phyloP scores from a whole-genome alignment of 1,140 invertebrate genomes.

The Parasteatoda tepidariorum region DNA sequence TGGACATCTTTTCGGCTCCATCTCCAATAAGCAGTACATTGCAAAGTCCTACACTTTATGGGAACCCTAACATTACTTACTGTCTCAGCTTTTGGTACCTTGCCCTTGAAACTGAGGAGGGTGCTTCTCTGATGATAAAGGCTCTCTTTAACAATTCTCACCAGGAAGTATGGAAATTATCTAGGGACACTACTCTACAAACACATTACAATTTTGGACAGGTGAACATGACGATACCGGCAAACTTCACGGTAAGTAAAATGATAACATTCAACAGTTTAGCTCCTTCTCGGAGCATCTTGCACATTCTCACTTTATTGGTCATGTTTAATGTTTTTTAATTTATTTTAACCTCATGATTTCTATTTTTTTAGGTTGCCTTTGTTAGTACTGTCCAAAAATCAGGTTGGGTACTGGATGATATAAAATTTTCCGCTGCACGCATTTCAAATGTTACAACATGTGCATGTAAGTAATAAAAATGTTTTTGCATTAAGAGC shows the following conservation, averaged over 20 bases:
- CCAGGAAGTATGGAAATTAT: slow-evolving; percentile 41
- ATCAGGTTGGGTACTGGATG: slow-evolving; percentile 56
- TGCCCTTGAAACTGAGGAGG: slow-evolving; percentile 47
- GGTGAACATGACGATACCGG: slow-evolving; percentile 15
- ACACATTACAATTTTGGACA: slow-evolving; percentile 47
- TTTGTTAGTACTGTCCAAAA: slow-evolving; percentile 53
- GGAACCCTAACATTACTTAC: slow-evolving; percentile 43
- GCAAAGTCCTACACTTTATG: slow-evolving; percentile 20
- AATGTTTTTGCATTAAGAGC: too few species aligned
- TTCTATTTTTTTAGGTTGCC: slow-evolving; percentile 19
- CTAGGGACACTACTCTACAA: not conserved
- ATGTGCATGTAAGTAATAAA: slow-evolving; percentile 50
- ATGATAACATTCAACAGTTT: not conserved
- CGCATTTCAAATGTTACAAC: slow-evolving; percentile 37
- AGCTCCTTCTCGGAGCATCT: too few species aligned
- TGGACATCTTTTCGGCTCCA: slow-evolving; percentile 48
- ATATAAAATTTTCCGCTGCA: slow-evolving; percentile 39
- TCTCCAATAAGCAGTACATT: slow-evolving; percentile 19
- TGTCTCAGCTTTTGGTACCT: slow-evolving; percentile 56
- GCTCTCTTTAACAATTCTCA: slow-evolving; percentile 30
- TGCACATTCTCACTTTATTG: too few species aligned
- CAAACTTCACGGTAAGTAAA: slow-evolving; percentile 44
- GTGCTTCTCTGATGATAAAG: slow-evolving; percentile 27
- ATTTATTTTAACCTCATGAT: too few species aligned
- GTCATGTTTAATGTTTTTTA: too few species aligned